A percentile compares a stretch with the other conserved stretches of the same genome.
Evolutionary conservation across 2,888 invertebrate genomes (phyloP).

Genomic region (Alcis repandata): DNA sequence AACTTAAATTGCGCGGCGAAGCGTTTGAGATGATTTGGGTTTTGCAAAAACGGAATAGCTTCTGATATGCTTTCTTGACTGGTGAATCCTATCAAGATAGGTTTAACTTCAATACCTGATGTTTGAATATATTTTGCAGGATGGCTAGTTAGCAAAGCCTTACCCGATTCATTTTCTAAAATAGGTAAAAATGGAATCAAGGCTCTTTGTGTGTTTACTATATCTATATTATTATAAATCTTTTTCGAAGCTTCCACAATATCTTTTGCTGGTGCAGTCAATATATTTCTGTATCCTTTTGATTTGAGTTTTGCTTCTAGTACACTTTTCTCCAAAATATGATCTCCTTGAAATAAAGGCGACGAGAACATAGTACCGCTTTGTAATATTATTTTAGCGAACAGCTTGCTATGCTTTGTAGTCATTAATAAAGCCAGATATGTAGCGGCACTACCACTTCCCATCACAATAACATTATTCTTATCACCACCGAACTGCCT

Average conservation of each 20-base stretch:
- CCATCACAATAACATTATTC: slow-evolving; percentile 73
- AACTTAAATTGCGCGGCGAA: slow-evolving; percentile 71
- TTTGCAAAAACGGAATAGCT: slow-evolving; percentile 74
- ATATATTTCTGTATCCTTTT: slow-evolving; percentile 52
- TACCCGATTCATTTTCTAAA: slow-evolving; percentile 60
- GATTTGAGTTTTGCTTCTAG: slow-evolving; percentile 61
- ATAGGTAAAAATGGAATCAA: slow-evolving; percentile 75
- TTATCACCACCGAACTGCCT: slow-evolving; percentile 72
- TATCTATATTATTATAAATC: slow-evolving; percentile 69
- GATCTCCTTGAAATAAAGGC: slow-evolving; percentile 67
- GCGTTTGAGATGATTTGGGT: slow-evolving; percentile 66
- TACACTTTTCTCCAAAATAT: slow-evolving; percentile 59
- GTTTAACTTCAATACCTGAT: slow-evolving; percentile 55
- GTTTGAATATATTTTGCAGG: slow-evolving; percentile 56
- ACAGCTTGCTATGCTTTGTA: slow-evolving; percentile 69
- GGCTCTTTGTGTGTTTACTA: slow-evolving; percentile 71
- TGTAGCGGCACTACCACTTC: slow-evolving; percentile 74
- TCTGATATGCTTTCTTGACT: slow-evolving; percentile 82
- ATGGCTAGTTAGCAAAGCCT: slow-evolving; percentile 58
- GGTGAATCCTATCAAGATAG: slow-evolving; percentile 81
- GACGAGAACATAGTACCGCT: slow-evolving; percentile 77
- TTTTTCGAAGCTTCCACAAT: slow-evolving; percentile 64
- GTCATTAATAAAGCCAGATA: slow-evolving; percentile 69
- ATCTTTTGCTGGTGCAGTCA: slow-evolving; percentile 59
- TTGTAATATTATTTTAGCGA: slow-evolving; percentile 78